Evolutionary conservation across 2,888 invertebrate genomes (phyloP).

Genomic region (Selenia dentaria): DNA sequence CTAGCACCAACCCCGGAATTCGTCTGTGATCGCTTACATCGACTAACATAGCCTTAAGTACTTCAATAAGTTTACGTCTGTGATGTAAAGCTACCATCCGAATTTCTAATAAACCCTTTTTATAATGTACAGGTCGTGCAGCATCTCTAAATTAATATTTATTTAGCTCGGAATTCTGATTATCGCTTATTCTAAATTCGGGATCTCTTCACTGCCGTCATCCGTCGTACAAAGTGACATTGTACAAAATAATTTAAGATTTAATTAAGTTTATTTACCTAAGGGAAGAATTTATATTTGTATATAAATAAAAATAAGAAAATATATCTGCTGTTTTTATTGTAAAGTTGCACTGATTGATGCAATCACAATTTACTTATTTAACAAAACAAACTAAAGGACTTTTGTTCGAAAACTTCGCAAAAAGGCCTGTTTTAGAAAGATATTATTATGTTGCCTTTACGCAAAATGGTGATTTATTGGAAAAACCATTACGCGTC

Average conservation of each 20-base stretch:
- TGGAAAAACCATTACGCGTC: no score
- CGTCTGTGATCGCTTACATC: constrained; percentile 86
- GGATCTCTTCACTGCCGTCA: constrained; percentile 65
- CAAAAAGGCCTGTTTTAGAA: no score
- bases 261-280: constrained; percentile 71
- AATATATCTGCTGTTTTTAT: constrained; percentile 35
- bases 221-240: constrained; percentile 58
- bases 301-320: constrained; percentile 71
- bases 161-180: constrained; percentile 22
- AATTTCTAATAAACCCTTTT: not conserved
- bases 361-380: no score
- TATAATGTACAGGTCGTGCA: not conserved
- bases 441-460: no score
- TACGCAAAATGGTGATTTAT: no score
- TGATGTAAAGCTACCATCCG: constrained; percentile 7
- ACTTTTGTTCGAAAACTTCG: no score
- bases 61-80: constrained; percentile 1
- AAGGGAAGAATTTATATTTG: constrained; percentile 76
- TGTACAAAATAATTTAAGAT: constrained; percentile 73
- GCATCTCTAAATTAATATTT: constrained; percentile 19
- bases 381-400: no score
- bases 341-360: not conserved
- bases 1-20: constrained; percentile 92
- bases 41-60: constrained; percentile 6
- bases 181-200: constrained; percentile 46